These are phyloP conservation scores for Lucinisca nassula DNA, from an alignment of 2,888 invertebrate species.

Conservation along the genomic window DNA sequence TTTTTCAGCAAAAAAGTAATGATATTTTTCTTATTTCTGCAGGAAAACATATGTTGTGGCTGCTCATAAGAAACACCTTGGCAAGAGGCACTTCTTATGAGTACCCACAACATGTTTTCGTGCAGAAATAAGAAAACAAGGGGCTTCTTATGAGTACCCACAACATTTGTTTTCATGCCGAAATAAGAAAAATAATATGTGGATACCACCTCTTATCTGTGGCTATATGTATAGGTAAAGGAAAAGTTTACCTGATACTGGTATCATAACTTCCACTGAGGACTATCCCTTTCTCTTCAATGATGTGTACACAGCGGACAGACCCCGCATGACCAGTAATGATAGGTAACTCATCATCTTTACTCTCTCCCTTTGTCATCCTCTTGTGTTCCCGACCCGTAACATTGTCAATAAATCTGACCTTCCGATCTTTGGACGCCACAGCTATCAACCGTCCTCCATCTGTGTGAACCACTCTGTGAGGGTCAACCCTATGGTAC, in stretches of 20 bases:
- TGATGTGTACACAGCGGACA: conserved; percentile 84
- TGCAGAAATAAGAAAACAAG: too few relatives aligned
- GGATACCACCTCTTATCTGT: too few relatives aligned
- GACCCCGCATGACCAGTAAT: conserved; percentile 88
- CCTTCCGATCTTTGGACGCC: conserved; percentile 86
- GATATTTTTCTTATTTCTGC: too few relatives aligned
- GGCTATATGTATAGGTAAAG: too few relatives aligned
- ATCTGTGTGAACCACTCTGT: conserved; percentile 86
- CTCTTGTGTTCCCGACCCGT: conserved; percentile 72
- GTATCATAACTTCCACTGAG: conserved; percentile 88
- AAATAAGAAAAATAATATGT: too few relatives aligned
- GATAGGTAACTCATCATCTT: conserved; percentile 74
- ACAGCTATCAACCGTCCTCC: conserved; percentile 85
- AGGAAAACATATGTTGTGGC: too few relatives aligned
- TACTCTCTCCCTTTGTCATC: conserved; percentile 81
- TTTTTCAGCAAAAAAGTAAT: too few relatives aligned
- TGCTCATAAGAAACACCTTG: too few relatives aligned
- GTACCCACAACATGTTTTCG: too few relatives aligned
- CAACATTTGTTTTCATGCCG: too few relatives aligned
- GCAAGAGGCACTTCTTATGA: too few relatives aligned
- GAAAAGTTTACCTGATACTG: conserved; percentile 86
- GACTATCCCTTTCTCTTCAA: conserved; percentile 82
- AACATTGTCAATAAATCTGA: conserved; percentile 79
- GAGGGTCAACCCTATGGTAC: conserved; percentile 79
- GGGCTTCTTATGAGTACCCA: too few relatives aligned